Evolutionary conservation across 2,113 vertebrate species (phyloP).

Genomic region (Cavia porcellus): DNA sequence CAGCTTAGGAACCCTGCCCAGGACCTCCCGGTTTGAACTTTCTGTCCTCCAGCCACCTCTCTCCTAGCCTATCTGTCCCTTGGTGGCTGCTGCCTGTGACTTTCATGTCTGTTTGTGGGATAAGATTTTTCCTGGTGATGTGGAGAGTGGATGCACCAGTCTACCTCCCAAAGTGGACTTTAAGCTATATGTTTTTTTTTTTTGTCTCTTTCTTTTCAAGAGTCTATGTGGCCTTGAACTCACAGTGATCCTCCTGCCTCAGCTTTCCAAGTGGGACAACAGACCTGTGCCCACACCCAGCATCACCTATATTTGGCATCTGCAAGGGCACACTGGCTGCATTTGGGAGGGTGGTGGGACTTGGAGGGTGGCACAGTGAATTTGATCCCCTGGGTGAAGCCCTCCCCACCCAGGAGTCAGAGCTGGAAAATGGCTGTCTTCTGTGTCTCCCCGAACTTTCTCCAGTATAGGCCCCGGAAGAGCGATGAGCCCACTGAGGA

Average conservation of each 20-base stretch:
- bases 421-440: background rate
- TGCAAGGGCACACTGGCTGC: background rate
- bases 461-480: slow-evolving; percentile 67
- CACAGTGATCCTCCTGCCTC: background rate
- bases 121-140: background rate
- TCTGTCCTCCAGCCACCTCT: background rate
- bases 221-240: background rate
- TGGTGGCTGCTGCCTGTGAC: background rate
- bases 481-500: slow-evolving; percentile 48
- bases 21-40: background rate
- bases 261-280: background rate
- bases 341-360: rapidly evolving
- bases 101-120: background rate
- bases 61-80: background rate
- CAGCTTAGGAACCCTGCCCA: background rate
- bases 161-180: background rate
- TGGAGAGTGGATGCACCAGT: background rate
- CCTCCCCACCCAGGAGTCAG: background rate
- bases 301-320: background rate
- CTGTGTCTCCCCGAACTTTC: background rate
- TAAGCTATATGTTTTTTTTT: background rate
- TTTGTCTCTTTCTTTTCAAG: background rate
- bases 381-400: background rate
- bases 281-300: background rate
- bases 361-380: background rate